These are phyloP conservation scores for Thinocorus orbignyianus DNA, from an alignment of 2,113 vertebrate genomes.

Conservation along the genomic window DNA sequence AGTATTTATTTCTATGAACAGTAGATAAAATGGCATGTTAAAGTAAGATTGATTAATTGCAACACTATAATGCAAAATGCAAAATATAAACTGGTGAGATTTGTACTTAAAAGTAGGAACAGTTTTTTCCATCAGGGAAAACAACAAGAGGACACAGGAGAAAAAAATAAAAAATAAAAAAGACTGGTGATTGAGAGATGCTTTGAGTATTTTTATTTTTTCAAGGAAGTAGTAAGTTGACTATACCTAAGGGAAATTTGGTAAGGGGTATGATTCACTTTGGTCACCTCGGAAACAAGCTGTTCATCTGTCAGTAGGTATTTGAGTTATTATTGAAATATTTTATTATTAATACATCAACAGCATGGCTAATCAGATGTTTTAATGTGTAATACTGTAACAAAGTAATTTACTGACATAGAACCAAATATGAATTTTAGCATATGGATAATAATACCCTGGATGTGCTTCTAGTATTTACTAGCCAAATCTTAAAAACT, in stretches of 20 bases:
- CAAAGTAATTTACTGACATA: neutral
- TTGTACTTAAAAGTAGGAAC: neutral
- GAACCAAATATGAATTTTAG: neutral
- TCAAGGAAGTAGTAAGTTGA: constrained; percentile 25
- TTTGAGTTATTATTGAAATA: neutral
- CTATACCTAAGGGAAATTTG: constrained; percentile 13
- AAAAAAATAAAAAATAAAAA: neutral
- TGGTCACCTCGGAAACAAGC: constrained; percentile 48
- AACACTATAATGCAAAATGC: neutral
- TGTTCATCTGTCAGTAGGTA: constrained; percentile 29
- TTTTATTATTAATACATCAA: constrained; percentile 10
- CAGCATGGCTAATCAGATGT: neutral
- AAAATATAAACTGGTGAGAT: neutral
- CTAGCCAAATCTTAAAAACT: neutral
- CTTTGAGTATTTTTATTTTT: neutral
- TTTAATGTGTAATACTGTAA: neutral
- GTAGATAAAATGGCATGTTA: constrained; percentile 36
- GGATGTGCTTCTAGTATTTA: neutral
- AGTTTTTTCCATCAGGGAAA: neutral
- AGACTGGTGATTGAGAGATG: neutral
- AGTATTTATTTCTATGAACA: neutral
- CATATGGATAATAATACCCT: neutral
- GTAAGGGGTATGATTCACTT: neutral
- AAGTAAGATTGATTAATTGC: constrained; percentile 48
- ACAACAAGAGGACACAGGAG: neutral